A percentile compares a stretch with the other conserved stretches of the same genome.
Evolutionary conservation across 2,113 vertebrate genomes (phyloP).

Genomic region (Crotalus helleri): DNA sequence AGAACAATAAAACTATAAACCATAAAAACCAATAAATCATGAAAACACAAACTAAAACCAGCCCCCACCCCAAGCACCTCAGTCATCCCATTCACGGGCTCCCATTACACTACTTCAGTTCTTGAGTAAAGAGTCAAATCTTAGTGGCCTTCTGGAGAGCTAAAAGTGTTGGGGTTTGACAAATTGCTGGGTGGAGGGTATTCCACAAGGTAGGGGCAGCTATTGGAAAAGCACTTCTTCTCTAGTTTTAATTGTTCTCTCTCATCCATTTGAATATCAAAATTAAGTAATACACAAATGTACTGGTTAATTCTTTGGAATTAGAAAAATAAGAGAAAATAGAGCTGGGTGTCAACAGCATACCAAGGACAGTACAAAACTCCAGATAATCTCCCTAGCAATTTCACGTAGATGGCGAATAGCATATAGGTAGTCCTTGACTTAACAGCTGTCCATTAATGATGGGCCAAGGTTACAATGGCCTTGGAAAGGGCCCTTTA

Average conservation of each 20-base stretch:
- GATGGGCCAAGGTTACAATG: neutral
- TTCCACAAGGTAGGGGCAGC: neutral
- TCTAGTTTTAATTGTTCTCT: neutral
- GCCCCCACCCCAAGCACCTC: neutral
- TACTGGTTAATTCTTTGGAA: neutral
- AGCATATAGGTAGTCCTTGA: neutral
- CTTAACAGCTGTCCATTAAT: neutral
- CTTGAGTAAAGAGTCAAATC: neutral
- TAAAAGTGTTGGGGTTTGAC: neutral
- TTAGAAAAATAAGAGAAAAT: neutral
- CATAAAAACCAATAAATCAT: neutral
- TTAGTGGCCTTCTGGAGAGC: neutral
- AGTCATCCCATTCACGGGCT: neutral
- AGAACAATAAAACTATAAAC: neutral
- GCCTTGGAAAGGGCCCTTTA: neutral
- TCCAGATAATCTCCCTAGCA: neutral
- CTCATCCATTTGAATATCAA: neutral
- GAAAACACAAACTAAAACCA: neutral
- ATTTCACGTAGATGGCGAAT: neutral
- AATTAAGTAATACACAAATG: neutral
- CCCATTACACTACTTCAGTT: neutral
- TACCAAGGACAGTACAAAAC: neutral
- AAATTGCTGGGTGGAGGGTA: neutral
- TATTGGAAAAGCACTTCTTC: neutral
- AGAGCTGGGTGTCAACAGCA: neutral